Evolutionary conservation across 2,888 invertebrate genomes (phyloP).

Genomic region (Leucoptera coffeella): DNA sequence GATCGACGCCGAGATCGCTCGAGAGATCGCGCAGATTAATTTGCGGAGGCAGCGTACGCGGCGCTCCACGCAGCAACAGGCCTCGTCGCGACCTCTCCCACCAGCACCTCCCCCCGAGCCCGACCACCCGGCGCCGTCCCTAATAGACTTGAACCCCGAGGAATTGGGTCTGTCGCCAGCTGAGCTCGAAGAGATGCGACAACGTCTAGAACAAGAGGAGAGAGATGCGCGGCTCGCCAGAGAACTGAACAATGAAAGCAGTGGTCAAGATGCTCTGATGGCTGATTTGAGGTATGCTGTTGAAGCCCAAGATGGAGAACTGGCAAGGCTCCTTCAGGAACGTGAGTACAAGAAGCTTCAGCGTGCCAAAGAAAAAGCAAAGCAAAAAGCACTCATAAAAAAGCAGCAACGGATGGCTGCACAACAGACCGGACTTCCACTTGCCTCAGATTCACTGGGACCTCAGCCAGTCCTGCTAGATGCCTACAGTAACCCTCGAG

Average conservation of each 20-base stretch:
- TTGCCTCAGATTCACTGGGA: background rate
- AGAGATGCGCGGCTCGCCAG: slow-evolving; percentile 32
- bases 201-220: slow-evolving; percentile 36
- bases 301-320: slow-evolving; percentile 41
- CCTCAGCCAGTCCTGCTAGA: slow-evolving; percentile 31
- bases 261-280: slow-evolving; percentile 25
- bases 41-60: slow-evolving; percentile 28
- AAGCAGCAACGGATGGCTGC: slow-evolving; percentile 30
- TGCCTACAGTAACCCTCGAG: slow-evolving; percentile 40
- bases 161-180: slow-evolving; percentile 30
- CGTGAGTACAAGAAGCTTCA: slow-evolving; percentile 42
- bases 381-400: slow-evolving; percentile 36
- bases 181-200: slow-evolving; percentile 33
- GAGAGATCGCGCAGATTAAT: slow-evolving; percentile 43
- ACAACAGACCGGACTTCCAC: slow-evolving; percentile 11
- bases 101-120: slow-evolving; percentile 11
- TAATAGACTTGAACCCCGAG: slow-evolving; percentile 16
- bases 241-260: slow-evolving; percentile 28
- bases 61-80: slow-evolving; percentile 17
- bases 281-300: slow-evolving; percentile 44
- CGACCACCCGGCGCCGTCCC: slow-evolving; percentile 7
- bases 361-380: slow-evolving; percentile 38
- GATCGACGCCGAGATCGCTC: slow-evolving; percentile 39
- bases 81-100: slow-evolving; percentile 24
- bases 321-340: slow-evolving; percentile 35